Evolutionary conservation across 2,113 vertebrate genomes (phyloP).

Genomic region (Phrynosoma platyrhinos): DNA sequence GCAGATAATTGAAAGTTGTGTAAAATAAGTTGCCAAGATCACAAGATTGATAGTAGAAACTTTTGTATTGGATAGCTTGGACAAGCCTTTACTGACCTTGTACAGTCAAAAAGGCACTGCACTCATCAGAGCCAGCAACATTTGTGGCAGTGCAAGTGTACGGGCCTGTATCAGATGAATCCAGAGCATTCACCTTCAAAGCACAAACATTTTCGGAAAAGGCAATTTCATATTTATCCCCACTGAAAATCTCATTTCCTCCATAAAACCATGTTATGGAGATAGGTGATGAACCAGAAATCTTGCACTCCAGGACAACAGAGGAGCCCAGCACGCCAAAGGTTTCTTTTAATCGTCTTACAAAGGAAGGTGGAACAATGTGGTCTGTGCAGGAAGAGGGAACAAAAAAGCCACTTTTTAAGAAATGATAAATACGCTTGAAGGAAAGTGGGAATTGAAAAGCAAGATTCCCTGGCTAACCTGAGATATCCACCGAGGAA

Average conservation of each 20-base stretch:
- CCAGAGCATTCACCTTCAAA: conserved; percentile 86
- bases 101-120: conserved; percentile 85
- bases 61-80: background rate
- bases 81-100: conserved; percentile 88
- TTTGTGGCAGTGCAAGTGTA: conserved; percentile 92
- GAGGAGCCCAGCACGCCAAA: conserved; percentile 82
- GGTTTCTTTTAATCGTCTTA: conserved; percentile 89
- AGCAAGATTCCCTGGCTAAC: conserved; percentile 77
- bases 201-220: conserved; percentile 90
- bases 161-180: conserved; percentile 85
- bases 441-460: conserved; percentile 10
- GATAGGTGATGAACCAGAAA: conserved; percentile 92
- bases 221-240: conserved; percentile 87
- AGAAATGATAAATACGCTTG: fast-evolving
- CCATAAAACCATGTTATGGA: conserved; percentile 92
- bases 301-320: conserved; percentile 90
- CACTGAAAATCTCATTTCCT: conserved; percentile 87
- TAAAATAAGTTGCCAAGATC: background rate
- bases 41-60: conserved; percentile 45
- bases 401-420: conserved; percentile 55
- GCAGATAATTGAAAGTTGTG: conserved; percentile 32
- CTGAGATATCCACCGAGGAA: conserved; percentile 90
- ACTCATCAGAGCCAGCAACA: conserved; percentile 89
- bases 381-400: conserved; percentile 85
- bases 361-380: conserved; percentile 89